Percentiles rank a stretch among this genome's conserved stretches.
Conservation (phyloP, 2,888 invertebrate genomes). For the Ophion ellenae region DNA sequence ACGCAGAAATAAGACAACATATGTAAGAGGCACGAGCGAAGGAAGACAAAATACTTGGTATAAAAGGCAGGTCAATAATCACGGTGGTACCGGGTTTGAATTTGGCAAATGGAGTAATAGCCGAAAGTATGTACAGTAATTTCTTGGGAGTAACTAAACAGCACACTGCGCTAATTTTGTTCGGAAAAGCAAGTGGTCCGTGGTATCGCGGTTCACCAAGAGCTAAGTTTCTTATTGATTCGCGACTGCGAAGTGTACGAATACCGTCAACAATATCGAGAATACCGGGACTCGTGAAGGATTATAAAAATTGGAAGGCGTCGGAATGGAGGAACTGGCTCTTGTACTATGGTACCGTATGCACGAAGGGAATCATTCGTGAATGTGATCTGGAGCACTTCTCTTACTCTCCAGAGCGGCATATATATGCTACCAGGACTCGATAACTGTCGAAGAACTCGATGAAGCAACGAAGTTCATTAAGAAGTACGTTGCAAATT, state of each 20-base stretch:
- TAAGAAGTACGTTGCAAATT: constrained; percentile 37
- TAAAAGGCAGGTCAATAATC: constrained; percentile 12
- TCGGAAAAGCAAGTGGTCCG: constrained; percentile 3
- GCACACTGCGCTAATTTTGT: constrained; percentile 30
- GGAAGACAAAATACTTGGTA: constrained; percentile 7
- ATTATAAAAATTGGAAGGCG: constrained; percentile 58
- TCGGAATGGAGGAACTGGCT: constrained; percentile 66
- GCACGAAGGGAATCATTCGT: constrained; percentile 57
- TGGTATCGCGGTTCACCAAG: constrained; percentile 55
- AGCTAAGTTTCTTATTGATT: constrained; percentile 47
- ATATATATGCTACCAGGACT: constrained; percentile 48
- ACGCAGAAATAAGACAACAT: constrained; percentile 19
- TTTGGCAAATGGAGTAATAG: constrained; percentile 6
- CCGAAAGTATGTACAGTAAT: constrained; percentile 32
- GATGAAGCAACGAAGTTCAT: constrained; percentile 42
- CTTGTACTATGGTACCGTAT: constrained; percentile 47
- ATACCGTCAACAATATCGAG: constrained; percentile 55
- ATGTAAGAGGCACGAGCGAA: constrained; percentile 19
- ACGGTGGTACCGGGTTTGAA: background rate
- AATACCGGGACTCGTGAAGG: constrained; percentile 49
- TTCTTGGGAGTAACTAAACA: constrained; percentile 30
- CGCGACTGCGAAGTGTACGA: constrained; percentile 49
- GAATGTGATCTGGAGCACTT: constrained; percentile 49
- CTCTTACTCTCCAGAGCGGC: constrained; percentile 49
- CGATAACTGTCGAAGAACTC: constrained; percentile 45